Base-by-base conservation (phyloP, 2,797 vertebrate species). In the Otus scops region DNA sequence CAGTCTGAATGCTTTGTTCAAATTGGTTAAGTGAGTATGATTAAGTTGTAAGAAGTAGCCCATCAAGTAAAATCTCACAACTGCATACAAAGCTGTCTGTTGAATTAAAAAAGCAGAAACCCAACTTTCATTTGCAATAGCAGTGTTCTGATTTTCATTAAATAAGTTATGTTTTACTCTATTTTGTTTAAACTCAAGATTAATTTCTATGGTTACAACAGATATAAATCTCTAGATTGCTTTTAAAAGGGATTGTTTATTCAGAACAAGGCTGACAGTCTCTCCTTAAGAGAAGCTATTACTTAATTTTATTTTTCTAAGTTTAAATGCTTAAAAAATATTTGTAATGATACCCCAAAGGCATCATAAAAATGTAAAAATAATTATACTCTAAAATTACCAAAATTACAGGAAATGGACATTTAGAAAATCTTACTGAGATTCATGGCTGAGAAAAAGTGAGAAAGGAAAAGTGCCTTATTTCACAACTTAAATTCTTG, bases 321-420 rank as follows among this genome's bases (percentile, higher is more conserved):
- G 95, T 98, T 97, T 97, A 97, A 98, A 97, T 96, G 93, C 94
- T 96, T 97, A 97, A 96, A 95, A 97, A 98, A 97, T 97, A 98
- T 97, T 97, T 97, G 93, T 97, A 97, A 96, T 97, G 93, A 94
- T 97, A 98, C 95, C 97, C 97, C 96, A 97, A 97, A 98, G 97
- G 97, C 96, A 97, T 97, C 97, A 96, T 98, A 97, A 98, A 97
- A 98, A 97, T 95, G 91, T 98, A 97, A 95, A 97, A 98, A 97
- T 97, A 98, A 98, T 98, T 98, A 64, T 93, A 83, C 88, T 96
- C 93, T 96, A 93, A 97, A 98, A 97, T 97, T 97, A 93, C 97
- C 86, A 92, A 98, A 98, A 98, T 98, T 97, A 94, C 96, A 96
- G 97, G 96, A 98, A 98, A 96, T 95, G 75, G 92, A 88, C 80